These are phyloP conservation scores for Drosophila sp. DNA, from an alignment of 1,140 invertebrate species.

Conservation along the genomic window DNA sequence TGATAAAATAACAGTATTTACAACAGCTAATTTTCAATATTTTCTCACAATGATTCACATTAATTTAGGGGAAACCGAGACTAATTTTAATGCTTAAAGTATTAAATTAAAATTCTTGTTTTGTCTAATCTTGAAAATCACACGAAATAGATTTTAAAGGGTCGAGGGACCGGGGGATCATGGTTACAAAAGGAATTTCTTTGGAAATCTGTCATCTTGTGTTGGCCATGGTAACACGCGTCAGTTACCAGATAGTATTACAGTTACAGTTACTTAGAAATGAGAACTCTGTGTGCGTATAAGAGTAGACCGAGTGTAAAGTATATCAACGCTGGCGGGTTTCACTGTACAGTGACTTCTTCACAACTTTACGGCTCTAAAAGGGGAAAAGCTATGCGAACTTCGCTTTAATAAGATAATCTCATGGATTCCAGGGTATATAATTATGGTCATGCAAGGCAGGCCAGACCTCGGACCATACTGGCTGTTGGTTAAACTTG, in stretches of 20 bases:
- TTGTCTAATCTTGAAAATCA: not conserved
- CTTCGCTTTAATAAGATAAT: constrained; percentile 40
- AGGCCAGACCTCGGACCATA: not conserved
- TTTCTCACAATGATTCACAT: too few relatives aligned
- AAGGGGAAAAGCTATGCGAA: not conserved
- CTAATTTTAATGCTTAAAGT: too few relatives aligned
- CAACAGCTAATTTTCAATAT: too few relatives aligned
- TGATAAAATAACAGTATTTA: too few relatives aligned
- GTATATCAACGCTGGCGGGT: not conserved
- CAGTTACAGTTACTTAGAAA: constrained; percentile 3
- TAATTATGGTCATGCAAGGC: constrained; percentile 42
- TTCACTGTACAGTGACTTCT: not conserved
- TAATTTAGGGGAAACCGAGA: too few relatives aligned
- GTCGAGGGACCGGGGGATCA: too few relatives aligned
- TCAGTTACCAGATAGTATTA: constrained; percentile 8
- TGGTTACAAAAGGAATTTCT: constrained; percentile 2
- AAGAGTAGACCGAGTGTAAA: too few relatives aligned
- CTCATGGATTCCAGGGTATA: constrained; percentile 38
- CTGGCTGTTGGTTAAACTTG: not conserved
- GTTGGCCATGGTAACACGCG: constrained; percentile 1
- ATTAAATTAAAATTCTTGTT: not conserved
- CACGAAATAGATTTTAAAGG: not conserved
- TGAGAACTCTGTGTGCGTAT: not conserved
- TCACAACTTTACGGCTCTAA: constrained; percentile 16
- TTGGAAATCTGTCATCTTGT: constrained; percentile 5